phyloP scores from a whole-genome alignment of 1,140 invertebrate species.

The Penaeus vannamei region DNA sequence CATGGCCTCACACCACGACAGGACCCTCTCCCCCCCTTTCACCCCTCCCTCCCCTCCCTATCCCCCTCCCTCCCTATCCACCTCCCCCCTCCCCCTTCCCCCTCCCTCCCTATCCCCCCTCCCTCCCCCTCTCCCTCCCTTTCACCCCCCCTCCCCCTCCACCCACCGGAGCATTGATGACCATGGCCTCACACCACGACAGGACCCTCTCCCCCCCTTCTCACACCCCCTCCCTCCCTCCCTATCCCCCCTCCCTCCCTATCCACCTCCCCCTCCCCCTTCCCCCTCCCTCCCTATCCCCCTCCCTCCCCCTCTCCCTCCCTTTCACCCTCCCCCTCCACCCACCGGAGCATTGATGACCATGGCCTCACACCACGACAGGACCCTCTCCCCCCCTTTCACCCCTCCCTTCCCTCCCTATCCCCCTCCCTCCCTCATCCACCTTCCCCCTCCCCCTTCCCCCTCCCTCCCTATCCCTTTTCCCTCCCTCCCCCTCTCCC shows the following conservation, averaged over 20 bases:
- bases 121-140: not conserved
- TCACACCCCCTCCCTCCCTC: not conserved
- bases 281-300: slow-evolving; percentile 35
- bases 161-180: slow-evolving; percentile 65
- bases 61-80: not conserved
- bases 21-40: not conserved
- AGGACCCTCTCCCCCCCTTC: slow-evolving; percentile 78
- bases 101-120: not conserved
- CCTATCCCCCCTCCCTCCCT: not conserved
- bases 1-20: too few species aligned
- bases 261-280: not conserved
- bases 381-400: slow-evolving; percentile 76
- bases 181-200: slow-evolving; percentile 86
- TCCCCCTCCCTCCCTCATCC: not conserved
- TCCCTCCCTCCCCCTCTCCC: not conserved
- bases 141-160: not conserved
- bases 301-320: not conserved
- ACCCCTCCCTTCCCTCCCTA: not conserved
- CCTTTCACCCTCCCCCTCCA: not conserved
- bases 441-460: not conserved
- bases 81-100: not conserved
- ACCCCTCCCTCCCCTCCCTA: not conserved
- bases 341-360: slow-evolving; percentile 65
- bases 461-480: not conserved
- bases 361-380: slow-evolving; percentile 88